phyloP scores from a whole-genome alignment of 2,888 invertebrate genomes.

The Carabus problematicus region DNA sequence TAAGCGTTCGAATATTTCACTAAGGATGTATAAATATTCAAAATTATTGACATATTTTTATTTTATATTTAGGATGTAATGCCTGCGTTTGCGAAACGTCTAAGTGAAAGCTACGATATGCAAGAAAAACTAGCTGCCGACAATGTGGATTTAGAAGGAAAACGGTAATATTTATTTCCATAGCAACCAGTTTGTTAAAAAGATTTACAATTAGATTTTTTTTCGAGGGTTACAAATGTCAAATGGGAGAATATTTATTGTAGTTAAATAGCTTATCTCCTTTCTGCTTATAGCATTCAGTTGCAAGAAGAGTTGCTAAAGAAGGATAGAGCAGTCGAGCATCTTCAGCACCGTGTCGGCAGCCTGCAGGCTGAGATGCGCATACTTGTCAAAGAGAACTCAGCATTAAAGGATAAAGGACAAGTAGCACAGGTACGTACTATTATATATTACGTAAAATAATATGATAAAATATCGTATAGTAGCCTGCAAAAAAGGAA shows the following conservation, averaged over 20 bases:
- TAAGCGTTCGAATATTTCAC: no score
- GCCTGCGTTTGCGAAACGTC: slow-evolving; percentile 60
- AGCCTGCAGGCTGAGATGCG: slow-evolving; percentile 70
- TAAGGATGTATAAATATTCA: no score
- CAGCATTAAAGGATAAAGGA: slow-evolving; percentile 64
- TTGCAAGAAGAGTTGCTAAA: slow-evolving; percentile 70
- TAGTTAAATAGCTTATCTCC: neutral
- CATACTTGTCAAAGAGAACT: slow-evolving; percentile 69
- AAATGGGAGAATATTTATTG: neutral
- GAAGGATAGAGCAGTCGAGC: slow-evolving; percentile 70
- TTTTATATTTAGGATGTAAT: neutral
- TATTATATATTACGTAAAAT: neutral
- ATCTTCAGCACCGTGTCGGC: slow-evolving; percentile 67
- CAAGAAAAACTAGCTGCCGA: slow-evolving; percentile 72
- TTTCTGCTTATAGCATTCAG: slow-evolving; percentile 62
- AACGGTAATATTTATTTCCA: slow-evolving; percentile 61
- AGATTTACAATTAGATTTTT: slow-evolving; percentile 17
- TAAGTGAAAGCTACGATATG: slow-evolving; percentile 71
- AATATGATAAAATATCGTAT: no score
- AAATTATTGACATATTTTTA: neutral
- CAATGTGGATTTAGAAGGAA: slow-evolving; percentile 72
- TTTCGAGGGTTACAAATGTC: slow-evolving; percentile 15
- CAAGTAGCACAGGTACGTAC: slow-evolving; percentile 48
- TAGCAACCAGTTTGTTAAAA: slow-evolving; percentile 30
- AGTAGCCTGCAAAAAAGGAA: no score